Conservation (phyloP, 2,888 invertebrate genomes). For the Orchesellides sinensis region DNA sequence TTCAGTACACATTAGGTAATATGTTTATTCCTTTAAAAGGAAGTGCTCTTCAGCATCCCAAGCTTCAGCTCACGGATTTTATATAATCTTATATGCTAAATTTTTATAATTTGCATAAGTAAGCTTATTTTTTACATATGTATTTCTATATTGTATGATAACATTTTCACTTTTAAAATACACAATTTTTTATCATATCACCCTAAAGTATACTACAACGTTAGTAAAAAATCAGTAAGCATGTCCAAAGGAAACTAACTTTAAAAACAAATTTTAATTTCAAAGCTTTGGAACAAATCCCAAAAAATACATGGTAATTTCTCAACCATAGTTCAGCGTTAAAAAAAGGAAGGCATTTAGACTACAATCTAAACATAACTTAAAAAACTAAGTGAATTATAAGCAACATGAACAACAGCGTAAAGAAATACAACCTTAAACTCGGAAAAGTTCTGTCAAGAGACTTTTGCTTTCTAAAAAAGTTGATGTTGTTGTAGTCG, state of each 20-base stretch:
- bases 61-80: no score
- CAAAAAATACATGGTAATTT: slow-evolving; percentile 38
- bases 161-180: no score
- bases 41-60: neutral
- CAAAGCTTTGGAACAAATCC: slow-evolving; percentile 43
- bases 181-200: no score
- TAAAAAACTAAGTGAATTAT: slow-evolving; percentile 37
- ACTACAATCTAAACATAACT: slow-evolving; percentile 19
- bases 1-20: slow-evolving; percentile 12
- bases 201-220: no score
- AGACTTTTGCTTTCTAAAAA: slow-evolving; percentile 2
- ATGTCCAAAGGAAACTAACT: no score
- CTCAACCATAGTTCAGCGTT: neutral
- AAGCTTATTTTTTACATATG: no score
- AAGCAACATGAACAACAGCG: neutral
- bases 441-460: slow-evolving; percentile 29
- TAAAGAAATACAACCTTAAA: slow-evolving; percentile 10
- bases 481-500: no score
- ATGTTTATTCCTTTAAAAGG: slow-evolving; percentile 17
- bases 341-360: slow-evolving; percentile 13
- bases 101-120: no score
- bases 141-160: no score
- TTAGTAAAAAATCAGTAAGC: no score
- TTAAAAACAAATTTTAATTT: neutral
- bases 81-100: no score